Conservation (phyloP, 2,113 vertebrate species). For the Zeus faber region DNA sequence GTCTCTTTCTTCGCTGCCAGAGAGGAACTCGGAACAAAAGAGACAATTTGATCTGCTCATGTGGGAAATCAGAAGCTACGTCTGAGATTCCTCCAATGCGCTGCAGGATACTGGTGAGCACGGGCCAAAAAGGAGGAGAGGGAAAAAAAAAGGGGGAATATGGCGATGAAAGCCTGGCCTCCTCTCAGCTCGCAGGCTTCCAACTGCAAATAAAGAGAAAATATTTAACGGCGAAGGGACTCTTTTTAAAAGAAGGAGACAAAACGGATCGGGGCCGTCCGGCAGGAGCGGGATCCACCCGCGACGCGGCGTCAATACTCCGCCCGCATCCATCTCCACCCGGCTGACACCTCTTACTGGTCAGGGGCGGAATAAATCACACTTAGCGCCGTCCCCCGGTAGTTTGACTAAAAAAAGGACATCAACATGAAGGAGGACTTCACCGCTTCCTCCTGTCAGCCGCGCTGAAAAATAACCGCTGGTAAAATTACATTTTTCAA, state of each 20-base stretch:
- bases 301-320: constrained; percentile 78
- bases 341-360: constrained; percentile 86
- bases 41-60: constrained; percentile 72
- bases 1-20: constrained; percentile 53
- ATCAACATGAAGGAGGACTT: constrained; percentile 93
- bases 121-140: constrained; percentile 28
- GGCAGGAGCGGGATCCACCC: constrained; percentile 75
- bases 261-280: constrained; percentile 74
- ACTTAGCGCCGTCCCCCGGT: constrained; percentile 86
- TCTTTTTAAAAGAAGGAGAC: constrained; percentile 26
- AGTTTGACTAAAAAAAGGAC: constrained; percentile 85
- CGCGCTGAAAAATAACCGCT: constrained; percentile 90
- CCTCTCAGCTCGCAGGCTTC: too few species aligned
- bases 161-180: constrained; percentile 29
- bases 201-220: too few species aligned
- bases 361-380: constrained; percentile 96
- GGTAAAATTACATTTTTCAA: constrained; percentile 99
- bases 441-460: constrained; percentile 86
- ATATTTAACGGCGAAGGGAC: constrained; percentile 4
- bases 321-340: constrained; percentile 85
- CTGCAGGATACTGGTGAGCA: constrained; percentile 44
- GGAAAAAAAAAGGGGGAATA: constrained; percentile 31
- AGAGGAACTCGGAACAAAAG: constrained; percentile 70
- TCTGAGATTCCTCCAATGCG: constrained; percentile 58
- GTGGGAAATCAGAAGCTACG: constrained; percentile 69